Percentiles rank a stretch among this genome's conserved stretches.
Evolutionary conservation across 2,113 vertebrate genomes (phyloP).

Genomic region (Nicator chloris): DNA sequence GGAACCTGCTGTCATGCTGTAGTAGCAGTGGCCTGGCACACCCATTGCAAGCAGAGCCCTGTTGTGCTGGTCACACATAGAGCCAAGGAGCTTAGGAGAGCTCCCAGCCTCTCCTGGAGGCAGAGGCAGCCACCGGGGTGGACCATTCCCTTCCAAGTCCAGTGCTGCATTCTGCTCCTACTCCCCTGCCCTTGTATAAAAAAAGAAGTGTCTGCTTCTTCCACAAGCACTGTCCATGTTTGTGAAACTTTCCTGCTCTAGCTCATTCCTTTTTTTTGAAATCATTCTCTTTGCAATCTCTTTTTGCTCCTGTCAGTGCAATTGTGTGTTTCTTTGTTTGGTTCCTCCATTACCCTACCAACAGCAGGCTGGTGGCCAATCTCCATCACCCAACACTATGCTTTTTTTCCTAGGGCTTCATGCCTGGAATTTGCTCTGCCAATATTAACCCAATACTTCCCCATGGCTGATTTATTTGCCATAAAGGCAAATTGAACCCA

Average conservation of each 20-base stretch:
- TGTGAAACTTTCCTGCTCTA: neutral
- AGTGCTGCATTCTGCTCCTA: neutral
- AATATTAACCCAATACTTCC: neutral
- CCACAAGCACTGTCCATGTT: neutral
- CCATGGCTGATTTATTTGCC: neutral
- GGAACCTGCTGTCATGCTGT: neutral
- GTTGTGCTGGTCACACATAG: neutral
- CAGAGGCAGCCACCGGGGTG: neutral
- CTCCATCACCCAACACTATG: neutral
- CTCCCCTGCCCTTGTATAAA: neutral
- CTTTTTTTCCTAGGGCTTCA: neutral
- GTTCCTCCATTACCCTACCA: neutral
- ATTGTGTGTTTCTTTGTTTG: neutral
- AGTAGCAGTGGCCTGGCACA: neutral
- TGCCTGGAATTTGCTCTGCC: neutral
- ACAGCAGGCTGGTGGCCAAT: neutral
- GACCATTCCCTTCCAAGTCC: neutral
- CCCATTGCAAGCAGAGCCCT: neutral
- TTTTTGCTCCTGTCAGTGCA: neutral
- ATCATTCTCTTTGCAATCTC: neutral
- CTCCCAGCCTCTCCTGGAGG: neutral
- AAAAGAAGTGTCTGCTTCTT: neutral
- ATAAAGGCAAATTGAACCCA: neutral
- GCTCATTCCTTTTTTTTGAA: neutral
- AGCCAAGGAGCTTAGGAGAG: neutral